phyloP scores from a whole-genome alignment of 2,888 invertebrate species.

The Melanostoma scalare region DNA sequence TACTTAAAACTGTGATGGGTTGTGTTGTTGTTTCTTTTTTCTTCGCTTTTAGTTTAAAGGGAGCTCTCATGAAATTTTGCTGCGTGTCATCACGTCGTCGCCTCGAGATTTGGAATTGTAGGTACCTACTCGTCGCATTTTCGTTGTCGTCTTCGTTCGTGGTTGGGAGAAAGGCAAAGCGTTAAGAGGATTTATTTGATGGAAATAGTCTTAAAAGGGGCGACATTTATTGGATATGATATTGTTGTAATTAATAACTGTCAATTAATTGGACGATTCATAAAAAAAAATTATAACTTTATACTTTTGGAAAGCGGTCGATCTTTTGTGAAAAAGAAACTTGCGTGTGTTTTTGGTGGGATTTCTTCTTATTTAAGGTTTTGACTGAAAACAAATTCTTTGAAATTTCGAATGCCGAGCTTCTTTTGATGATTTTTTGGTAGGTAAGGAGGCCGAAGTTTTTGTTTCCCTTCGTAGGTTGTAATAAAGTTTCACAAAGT shows the following conservation, averaged over 20 bases:
- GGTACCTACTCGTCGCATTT: constrained; percentile 1
- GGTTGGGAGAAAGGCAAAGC: constrained; percentile 41
- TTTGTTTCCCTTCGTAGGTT: too few relatives aligned
- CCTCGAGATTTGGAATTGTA: constrained; percentile 13
- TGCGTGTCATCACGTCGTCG: constrained; percentile 55
- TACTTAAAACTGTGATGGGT: constrained; percentile 26
- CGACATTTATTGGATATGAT: constrained; percentile 66
- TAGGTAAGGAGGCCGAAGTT: too few relatives aligned
- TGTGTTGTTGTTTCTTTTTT: not conserved
- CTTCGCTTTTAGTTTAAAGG: not conserved
- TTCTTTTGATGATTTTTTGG: too few relatives aligned
- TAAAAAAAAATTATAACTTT: not conserved
- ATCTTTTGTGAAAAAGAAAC: too few relatives aligned
- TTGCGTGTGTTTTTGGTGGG: too few relatives aligned
- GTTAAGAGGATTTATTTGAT: constrained; percentile 70
- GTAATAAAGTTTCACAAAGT: too few relatives aligned
- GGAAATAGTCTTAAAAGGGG: constrained; percentile 29
- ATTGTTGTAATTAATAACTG: constrained; percentile 67
- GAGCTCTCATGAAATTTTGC: constrained; percentile 20
- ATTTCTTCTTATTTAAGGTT: too few relatives aligned
- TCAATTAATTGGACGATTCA: constrained; percentile 52
- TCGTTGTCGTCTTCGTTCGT: not conserved
- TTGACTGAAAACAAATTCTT: too few relatives aligned
- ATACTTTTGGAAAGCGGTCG: too few relatives aligned
- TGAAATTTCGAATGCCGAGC: too few relatives aligned